These are phyloP conservation scores for Branchinecta lindahli DNA, from an alignment of 1,140 invertebrate species.

Conservation along the genomic window DNA sequence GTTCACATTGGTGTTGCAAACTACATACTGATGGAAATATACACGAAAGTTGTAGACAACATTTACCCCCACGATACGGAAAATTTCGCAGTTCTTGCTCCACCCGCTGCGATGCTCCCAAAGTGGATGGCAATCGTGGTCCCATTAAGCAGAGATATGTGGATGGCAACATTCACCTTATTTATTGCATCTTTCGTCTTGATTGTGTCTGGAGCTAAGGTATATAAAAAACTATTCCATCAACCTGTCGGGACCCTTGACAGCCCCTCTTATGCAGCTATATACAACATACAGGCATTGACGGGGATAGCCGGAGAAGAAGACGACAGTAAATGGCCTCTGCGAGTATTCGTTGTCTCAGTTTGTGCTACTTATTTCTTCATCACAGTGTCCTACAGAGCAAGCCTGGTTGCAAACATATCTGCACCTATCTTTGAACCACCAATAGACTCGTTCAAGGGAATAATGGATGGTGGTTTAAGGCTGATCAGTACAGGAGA, in stretches of 20 bases:
- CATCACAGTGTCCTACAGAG: background rate
- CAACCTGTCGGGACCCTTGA: background rate
- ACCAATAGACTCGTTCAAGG: background rate
- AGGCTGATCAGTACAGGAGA: background rate
- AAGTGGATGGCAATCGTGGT: background rate
- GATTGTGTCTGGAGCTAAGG: background rate
- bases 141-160: background rate
- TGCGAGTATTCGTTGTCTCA: background rate
- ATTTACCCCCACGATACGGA: background rate
- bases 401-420: background rate
- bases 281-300: background rate
- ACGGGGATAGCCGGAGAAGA: background rate
- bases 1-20: background rate
- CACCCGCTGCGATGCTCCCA: background rate
- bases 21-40: background rate
- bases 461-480: background rate
- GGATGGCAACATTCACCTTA: background rate
- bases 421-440: background rate
- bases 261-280: background rate
- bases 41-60: background rate
- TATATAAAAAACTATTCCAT: background rate
- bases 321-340: background rate
- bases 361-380: background rate
- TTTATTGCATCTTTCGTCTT: background rate
- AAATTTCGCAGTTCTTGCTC: background rate